A percentile compares a stretch with the other conserved stretches of the same genome.
Evolutionary conservation across 2,888 invertebrate species (phyloP).

Genomic region (Anticlea derivata): DNA sequence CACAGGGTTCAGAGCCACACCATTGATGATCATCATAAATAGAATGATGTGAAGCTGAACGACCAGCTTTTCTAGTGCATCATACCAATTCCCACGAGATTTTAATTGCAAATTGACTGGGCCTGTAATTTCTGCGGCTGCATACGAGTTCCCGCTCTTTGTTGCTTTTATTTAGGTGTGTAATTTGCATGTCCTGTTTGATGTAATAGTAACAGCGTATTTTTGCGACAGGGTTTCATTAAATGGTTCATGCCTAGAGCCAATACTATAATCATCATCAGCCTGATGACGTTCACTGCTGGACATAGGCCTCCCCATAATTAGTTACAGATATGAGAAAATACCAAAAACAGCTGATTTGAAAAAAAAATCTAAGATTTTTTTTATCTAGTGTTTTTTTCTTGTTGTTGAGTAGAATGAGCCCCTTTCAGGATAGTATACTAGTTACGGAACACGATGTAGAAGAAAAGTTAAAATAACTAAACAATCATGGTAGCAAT

Average conservation of each 20-base stretch:
- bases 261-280: too few relatives aligned
- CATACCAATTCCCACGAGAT: slow-evolving; percentile 16
- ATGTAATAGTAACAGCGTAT: slow-evolving; percentile 34
- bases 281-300: too few relatives aligned
- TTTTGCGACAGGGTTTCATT: slow-evolving; percentile 34
- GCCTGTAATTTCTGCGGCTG: slow-evolving; percentile 13
- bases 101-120: slow-evolving; percentile 5
- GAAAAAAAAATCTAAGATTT: too few relatives aligned
- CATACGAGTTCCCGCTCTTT: slow-evolving; percentile 9
- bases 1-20: neutral
- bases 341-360: too few relatives aligned
- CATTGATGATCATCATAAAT: neutral
- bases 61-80: slow-evolving; percentile 7
- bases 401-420: too few relatives aligned
- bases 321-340: too few relatives aligned
- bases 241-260: slow-evolving; percentile 8
- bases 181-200: slow-evolving; percentile 35
- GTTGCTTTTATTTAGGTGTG: slow-evolving; percentile 17
- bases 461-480: too few relatives aligned
- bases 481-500: too few relatives aligned
- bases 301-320: too few relatives aligned
- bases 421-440: too few relatives aligned
- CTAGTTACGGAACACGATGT: too few relatives aligned
- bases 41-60: neutral
- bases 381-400: too few relatives aligned